phyloP scores from a whole-genome alignment of 2,113 vertebrate species.

The Montifringilla adamsi region DNA sequence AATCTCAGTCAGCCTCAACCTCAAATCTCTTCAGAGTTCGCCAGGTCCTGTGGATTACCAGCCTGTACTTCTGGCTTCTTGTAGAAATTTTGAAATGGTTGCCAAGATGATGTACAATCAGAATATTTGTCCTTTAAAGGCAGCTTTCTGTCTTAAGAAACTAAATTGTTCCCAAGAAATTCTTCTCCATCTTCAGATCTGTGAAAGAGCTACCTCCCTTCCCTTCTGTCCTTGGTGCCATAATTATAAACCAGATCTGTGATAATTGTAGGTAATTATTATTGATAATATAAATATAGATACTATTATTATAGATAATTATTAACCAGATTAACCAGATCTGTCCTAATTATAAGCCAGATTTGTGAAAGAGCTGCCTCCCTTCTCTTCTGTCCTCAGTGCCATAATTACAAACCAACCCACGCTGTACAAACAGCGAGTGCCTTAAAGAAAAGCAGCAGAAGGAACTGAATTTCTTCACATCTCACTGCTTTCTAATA shows the following conservation, averaged over 20 bases:
- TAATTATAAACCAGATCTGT: not conserved
- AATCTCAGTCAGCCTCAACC: not conserved
- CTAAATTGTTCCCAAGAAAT: not conserved
- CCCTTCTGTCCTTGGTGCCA: not conserved
- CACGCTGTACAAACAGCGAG: fast-evolving
- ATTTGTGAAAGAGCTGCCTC: not conserved
- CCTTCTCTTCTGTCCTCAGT: not conserved
- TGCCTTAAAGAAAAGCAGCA: conserved; percentile 4
- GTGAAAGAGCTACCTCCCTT: not conserved
- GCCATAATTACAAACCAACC: not conserved
- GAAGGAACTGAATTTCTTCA: not conserved
- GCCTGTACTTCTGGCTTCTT: not conserved
- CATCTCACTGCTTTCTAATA: not conserved
- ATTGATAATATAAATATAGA: not conserved
- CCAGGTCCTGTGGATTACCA: not conserved
- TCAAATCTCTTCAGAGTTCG: not conserved
- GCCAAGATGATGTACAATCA: not conserved
- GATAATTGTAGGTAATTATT: not conserved
- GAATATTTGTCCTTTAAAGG: not conserved
- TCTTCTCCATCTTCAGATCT: not conserved
- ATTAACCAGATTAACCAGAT: not conserved
- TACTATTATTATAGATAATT: not conserved
- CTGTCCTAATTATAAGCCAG: not conserved
- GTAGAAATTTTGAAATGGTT: not conserved
- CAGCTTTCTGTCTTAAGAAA: not conserved